A percentile compares a stretch with the other conserved stretches of the same genome.
Evolutionary conservation across 2,888 invertebrate species (phyloP).

Genomic region (Ophioninae sp.): DNA sequence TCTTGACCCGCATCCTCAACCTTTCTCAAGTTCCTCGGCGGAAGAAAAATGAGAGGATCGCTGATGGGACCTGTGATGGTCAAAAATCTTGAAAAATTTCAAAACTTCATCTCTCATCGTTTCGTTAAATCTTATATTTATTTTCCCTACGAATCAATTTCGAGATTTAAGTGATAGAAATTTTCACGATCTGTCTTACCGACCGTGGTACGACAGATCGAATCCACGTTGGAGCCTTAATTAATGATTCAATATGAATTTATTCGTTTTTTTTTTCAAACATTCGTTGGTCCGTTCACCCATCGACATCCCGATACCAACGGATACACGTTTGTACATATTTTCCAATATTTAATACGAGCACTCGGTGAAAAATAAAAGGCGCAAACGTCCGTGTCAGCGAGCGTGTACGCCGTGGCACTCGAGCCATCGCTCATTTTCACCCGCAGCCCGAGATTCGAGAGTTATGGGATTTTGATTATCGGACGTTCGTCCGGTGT

Average conservation of each 20-base stretch:
- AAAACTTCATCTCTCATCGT: no score
- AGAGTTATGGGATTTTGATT: slow-evolving; percentile 63
- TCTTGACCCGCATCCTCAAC: slow-evolving; percentile 58
- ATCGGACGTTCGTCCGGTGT: slow-evolving; percentile 55
- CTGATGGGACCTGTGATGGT: no score
- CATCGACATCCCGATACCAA: not conserved
- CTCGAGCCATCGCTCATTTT: slow-evolving; percentile 57
- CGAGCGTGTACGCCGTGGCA: slow-evolving; percentile 31
- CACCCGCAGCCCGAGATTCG: slow-evolving; percentile 30
- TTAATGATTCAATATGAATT: no score
- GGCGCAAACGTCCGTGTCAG: slow-evolving; percentile 45
- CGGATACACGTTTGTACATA: slow-evolving; percentile 4
- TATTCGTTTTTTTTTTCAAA: no score
- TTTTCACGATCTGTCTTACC: no score
- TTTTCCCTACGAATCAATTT: no score
- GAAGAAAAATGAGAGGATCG: not conserved
- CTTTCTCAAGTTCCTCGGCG: slow-evolving; percentile 23
- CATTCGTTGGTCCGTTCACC: not conserved
- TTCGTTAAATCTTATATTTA: no score
- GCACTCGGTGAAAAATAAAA: slow-evolving; percentile 28
- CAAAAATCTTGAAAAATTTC: no score
- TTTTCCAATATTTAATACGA: slow-evolving; percentile 1
- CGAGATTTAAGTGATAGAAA: no score
- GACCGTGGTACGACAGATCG: no score
- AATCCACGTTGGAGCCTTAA: no score